phyloP scores from a whole-genome alignment of 1,140 invertebrate genomes.

The Megalonaias nervosa region DNA sequence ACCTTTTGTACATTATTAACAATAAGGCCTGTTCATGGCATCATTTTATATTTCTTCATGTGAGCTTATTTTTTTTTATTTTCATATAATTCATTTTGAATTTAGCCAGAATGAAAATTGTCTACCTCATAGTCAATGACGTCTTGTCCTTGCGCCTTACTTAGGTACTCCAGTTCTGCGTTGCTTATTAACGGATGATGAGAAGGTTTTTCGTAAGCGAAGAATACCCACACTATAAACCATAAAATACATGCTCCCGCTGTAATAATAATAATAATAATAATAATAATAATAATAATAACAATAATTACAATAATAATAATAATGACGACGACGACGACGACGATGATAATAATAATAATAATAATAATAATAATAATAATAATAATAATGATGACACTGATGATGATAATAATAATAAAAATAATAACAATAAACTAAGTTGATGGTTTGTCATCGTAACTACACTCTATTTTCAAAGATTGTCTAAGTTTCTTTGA shows the following conservation, averaged over 20 bases:
- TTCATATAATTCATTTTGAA: too few relatives aligned
- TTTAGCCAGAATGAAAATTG: not conserved
- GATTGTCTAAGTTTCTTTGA: not conserved
- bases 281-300: not conserved
- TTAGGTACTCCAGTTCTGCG: constrained; percentile 55
- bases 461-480: not conserved
- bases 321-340: not conserved
- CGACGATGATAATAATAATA: not conserved
- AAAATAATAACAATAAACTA: not conserved
- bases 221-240: constrained; percentile 55
- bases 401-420: too few relatives aligned
- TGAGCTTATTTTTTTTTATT: too few relatives aligned
- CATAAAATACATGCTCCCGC: constrained; percentile 60
- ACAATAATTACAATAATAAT: not conserved
- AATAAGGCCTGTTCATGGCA: too few relatives aligned
- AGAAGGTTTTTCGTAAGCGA: constrained; percentile 59
- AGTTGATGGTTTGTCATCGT: not conserved
- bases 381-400: too few relatives aligned
- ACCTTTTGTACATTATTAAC: too few relatives aligned
- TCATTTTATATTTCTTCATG: too few relatives aligned
- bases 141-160: constrained; percentile 55
- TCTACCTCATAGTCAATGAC: constrained; percentile 57
- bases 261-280: constrained; percentile 27
- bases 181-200: constrained; percentile 59
- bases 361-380: too few relatives aligned